Percentiles rank a stretch among this genome's conserved stretches.
phyloP scores from a whole-genome alignment of 2,113 vertebrate species.

The Bagarius yarrelli region DNA sequence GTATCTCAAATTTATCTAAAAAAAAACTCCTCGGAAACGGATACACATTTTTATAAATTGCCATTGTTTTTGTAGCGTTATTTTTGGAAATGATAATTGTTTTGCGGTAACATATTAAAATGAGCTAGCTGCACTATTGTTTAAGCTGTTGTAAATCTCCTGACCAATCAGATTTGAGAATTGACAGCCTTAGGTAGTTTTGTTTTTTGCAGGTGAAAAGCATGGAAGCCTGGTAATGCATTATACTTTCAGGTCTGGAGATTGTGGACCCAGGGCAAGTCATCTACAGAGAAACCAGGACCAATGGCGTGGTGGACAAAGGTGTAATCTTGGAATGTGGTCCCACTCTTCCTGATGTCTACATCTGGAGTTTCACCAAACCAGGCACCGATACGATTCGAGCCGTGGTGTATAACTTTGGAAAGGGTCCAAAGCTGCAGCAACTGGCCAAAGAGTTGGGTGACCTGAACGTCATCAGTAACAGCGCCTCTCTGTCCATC shows the following conservation, averaged over 20 bases:
- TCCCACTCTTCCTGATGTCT: constrained; percentile 60
- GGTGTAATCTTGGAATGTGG: constrained; percentile 79
- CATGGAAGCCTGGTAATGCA: neutral
- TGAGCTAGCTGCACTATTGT: neutral
- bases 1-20: neutral
- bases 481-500: constrained; percentile 75
- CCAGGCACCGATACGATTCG: constrained; percentile 66
- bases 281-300: constrained; percentile 62
- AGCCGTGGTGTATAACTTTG: constrained; percentile 74
- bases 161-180: constrained; percentile 6
- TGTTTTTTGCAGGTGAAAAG: neutral
- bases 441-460: constrained; percentile 70
- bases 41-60: too few species aligned
- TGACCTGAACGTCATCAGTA: constrained; percentile 68
- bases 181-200: neutral
- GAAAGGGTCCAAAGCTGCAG: constrained; percentile 67
- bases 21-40: too few species aligned
- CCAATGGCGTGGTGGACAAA: constrained; percentile 74
- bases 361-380: constrained; percentile 83
- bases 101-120: neutral
- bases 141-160: neutral
- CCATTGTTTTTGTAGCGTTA: too few species aligned
- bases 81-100: neutral
- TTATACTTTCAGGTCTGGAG: constrained; percentile 62
- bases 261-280: constrained; percentile 62